Evolutionary conservation across 37 sponge, comb jelly and placozoan genomes (phyloP), one percentile per base, ranked within the genome.

Genomic region (Cliona cf. orientalis): DNA sequence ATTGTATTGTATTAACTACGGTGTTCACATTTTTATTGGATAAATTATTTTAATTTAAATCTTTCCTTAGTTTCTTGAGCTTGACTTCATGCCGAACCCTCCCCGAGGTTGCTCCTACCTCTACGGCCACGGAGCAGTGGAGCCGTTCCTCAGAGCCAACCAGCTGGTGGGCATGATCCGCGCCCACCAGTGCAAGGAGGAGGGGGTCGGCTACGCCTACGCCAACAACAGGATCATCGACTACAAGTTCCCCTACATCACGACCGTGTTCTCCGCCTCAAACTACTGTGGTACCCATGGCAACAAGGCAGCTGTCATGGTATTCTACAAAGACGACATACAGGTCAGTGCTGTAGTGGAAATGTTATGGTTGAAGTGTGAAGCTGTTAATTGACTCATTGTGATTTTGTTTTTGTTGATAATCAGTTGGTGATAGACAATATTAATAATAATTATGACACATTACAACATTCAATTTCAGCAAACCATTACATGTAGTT

Each of bases 251-350:
- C 95, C 95, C 37, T 73, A 76, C 28, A 84, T 94, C 19, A 86
- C 91, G 17, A 94, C 95, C 22, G 81, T 94, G 22, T 94, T 94
- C 74, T 94, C 95, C 19, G 95, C 95, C 23, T 45, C 95, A 29
- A 94, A 94, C 81, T 94, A 94, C 73, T 90, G 91, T 69, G 95
- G 95, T 44, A 72, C 80, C 73, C 81, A 90, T 80, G 84, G 77
- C 57, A 94, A 94, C 88, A 79, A 83, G 69, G 95, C 69, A 4
- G 95, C 95, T 58, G 75, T 94, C 34, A 46, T 94, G 25, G 56
- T 81, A 29, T 83, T 94, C 60, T 62, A 42, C 29, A 21, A 36
- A 0, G 88, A 87, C 61, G 71, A 83, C 62, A 70, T 90, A 2
- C 79, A 86, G 79, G 79, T 84, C 21, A 35, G 57, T 36, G 5